These are phyloP conservation scores for Zaprionus camerounensis DNA, from an alignment of 1,140 invertebrate genomes.

Conservation along the genomic window DNA sequence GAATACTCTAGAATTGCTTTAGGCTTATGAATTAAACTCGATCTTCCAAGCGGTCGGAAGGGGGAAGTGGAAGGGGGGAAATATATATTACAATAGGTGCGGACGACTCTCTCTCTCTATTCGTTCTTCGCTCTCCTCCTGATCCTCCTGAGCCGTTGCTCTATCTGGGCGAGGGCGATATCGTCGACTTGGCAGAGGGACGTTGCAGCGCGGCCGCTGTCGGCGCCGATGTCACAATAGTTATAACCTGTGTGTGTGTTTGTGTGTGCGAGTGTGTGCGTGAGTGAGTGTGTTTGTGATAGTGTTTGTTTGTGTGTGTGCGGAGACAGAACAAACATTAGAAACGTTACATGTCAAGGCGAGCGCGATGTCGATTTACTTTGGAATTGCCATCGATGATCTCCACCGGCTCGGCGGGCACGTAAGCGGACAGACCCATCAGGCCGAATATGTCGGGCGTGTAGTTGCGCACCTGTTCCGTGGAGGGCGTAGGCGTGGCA, in stretches of 20 bases:
- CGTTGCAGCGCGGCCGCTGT: slow-evolving; percentile 52
- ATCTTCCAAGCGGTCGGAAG: not conserved
- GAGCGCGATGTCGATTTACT: slow-evolving; percentile 81
- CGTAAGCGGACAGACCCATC: slow-evolving; percentile 84
- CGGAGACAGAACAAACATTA: slow-evolving; percentile 44
- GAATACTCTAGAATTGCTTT: slow-evolving; percentile 68
- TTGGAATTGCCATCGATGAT: slow-evolving; percentile 86
- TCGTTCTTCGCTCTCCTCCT: not conserved
- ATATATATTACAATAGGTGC: slow-evolving; percentile 76
- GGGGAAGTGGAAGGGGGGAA: not conserved
- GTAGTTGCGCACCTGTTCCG: slow-evolving; percentile 72
- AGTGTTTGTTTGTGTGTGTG: slow-evolving; percentile 22
- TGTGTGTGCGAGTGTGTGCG: slow-evolving; percentile 16
- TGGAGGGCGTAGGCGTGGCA: slow-evolving; percentile 82
- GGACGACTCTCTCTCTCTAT: no score
- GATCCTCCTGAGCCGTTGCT: slow-evolving; percentile 11
- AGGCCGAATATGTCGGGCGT: slow-evolving; percentile 84
- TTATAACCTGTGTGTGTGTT: slow-evolving; percentile 72
- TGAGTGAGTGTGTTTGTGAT: slow-evolving; percentile 17
- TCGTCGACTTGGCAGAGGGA: slow-evolving; percentile 62
- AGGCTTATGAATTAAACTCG: slow-evolving; percentile 37
- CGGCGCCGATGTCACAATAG: slow-evolving; percentile 76
- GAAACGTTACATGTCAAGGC: slow-evolving; percentile 57
- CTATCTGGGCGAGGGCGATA: slow-evolving; percentile 80
- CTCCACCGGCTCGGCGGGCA: slow-evolving; percentile 84